These are phyloP conservation scores for Myxocyprinus asiaticus DNA, from an alignment of 2,113 vertebrate genomes.

Conservation along the genomic window DNA sequence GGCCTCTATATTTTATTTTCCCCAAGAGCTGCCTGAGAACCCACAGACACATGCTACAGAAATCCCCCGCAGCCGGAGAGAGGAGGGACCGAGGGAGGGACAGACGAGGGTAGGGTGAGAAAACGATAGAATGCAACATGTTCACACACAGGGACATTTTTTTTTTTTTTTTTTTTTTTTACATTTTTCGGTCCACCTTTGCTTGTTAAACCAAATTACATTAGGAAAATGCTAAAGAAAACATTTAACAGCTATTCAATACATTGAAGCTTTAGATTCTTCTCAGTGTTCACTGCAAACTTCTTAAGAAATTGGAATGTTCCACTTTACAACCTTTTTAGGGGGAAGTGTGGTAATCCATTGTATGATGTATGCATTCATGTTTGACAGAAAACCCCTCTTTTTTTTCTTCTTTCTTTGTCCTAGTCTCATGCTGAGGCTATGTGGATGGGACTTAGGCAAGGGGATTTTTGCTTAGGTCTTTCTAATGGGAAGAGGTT, in stretches of 20 bases:
- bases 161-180: not conserved
- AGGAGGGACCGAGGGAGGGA: conserved; percentile 24
- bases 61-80: conserved; percentile 63
- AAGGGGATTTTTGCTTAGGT: conserved; percentile 54
- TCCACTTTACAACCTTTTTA: conserved; percentile 57
- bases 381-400: conserved; percentile 63
- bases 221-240: not conserved
- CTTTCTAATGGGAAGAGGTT: conserved; percentile 57
- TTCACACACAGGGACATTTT: conserved; percentile 16
- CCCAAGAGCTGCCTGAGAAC: conserved; percentile 75
- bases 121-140: conserved; percentile 43
- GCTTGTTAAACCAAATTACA: not conserved
- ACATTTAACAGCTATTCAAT: not conserved
- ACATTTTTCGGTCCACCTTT: not conserved
- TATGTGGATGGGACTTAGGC: conserved; percentile 42
- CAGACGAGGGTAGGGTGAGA: conserved; percentile 34
- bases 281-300: not conserved
- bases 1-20: conserved; percentile 70
- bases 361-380: conserved; percentile 68
- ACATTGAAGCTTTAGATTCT: not conserved
- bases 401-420: conserved; percentile 21
- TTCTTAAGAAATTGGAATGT: conserved; percentile 59
- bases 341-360: conserved; percentile 59
- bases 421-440: conserved; percentile 56
- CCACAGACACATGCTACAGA: conserved; percentile 74